Evolutionary conservation across 2,113 vertebrate species (phyloP), one percentile per base, ranked within the genome.

Genomic region (Bubo bubo): DNA sequence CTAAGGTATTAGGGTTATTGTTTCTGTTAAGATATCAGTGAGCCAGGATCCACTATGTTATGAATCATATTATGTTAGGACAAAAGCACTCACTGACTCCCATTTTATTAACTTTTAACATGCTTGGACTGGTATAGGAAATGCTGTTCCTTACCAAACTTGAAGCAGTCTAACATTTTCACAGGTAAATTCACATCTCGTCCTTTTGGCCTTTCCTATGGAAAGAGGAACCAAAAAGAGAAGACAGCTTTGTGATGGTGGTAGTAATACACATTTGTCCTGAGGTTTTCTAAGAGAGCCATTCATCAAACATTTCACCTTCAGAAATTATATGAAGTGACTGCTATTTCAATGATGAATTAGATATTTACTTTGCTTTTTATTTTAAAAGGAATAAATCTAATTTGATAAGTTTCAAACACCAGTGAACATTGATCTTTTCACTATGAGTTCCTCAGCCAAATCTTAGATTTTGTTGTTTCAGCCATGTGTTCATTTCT

Each of bases 401-500:
- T 81, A n/a, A 82, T 83, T 89, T 95, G 13, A 12, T 88, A 84
- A 66, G n/a, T 86, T 86, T 58, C 39, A 67, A 91, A 91, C 72
- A 62, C 4, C 5, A 5, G 10, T 55, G 18, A 50, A 67, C 41
- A 73, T 18, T 83, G 72, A 87, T 47, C 5, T 47, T 85, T 93
- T 94, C 70, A 10, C 16, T 92, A 15, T 55, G 50, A 72, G 50
- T 37, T 79, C 58, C 28, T 89, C 34, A 81, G 55, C 30, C 72
- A 93, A 91, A 93, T 86, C 41, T 60, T 96, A 49, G 52, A 32
- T 95, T 95, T 95, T 83, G 28, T 80, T 79, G 34, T 96, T 93
- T 95, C 56, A 95, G 77, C 74, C 88, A 89, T 80, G 70, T 97
- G 85, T 91, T 96, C 37, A 4, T 88, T 96, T 34, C 59, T 96